A percentile compares a stretch with the other conserved stretches of the same genome.
These are phyloP conservation scores for Archocentrus centrarchus DNA, from an alignment of 2,113 vertebrate species.

Conservation along the genomic window DNA sequence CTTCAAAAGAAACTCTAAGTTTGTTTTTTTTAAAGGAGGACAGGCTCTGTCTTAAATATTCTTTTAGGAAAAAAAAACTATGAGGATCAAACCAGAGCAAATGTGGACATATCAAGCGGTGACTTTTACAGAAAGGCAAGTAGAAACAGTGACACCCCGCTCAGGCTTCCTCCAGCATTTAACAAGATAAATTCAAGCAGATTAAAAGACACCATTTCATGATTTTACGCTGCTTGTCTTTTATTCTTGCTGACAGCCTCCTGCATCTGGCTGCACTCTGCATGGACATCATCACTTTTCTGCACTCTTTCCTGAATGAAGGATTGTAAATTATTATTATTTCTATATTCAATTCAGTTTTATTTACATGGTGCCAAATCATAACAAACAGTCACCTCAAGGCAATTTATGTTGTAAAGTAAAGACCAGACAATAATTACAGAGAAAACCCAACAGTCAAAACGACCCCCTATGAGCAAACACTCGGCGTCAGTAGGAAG, in stretches of 20 bases:
- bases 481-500: too few relatives aligned
- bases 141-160: not conserved
- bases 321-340: too few relatives aligned
- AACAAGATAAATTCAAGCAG: not conserved
- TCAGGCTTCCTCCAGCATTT: not conserved
- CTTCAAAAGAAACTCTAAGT: too few relatives aligned
- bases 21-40: not conserved
- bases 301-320: too few relatives aligned
- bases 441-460: too few relatives aligned
- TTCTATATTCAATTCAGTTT: not conserved
- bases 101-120: accelerated
- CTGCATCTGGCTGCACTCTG: too few relatives aligned
- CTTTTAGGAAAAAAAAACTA: not conserved
- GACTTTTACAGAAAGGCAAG: not conserved
- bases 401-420: too few relatives aligned
- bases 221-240: not conserved
- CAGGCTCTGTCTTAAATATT: not conserved
- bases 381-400: too few relatives aligned
- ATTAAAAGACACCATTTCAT: not conserved
- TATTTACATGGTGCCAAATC: too few relatives aligned
- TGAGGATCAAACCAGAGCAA: not conserved
- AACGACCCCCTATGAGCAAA: too few relatives aligned
- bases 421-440: too few relatives aligned
- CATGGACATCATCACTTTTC: too few relatives aligned
- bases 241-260: not conserved